Evolutionary conservation across 2,797 vertebrate genomes (phyloP).

Genomic region (Sardinella longiceps): DNA sequence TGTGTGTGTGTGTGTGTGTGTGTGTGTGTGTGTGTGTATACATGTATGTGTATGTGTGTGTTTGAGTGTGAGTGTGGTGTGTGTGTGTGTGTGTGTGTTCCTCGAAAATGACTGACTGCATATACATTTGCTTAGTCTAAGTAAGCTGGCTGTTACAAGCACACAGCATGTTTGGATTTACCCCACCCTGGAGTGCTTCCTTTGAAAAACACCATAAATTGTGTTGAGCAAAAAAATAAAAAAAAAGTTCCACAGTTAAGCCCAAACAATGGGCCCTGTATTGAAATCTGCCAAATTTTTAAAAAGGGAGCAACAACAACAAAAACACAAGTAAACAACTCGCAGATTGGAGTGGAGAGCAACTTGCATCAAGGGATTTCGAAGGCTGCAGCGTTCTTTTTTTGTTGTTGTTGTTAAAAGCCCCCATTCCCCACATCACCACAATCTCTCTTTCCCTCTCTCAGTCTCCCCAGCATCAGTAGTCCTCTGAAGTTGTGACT

Average conservation of each 20-base stretch:
- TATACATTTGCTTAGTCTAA: slow-evolving; percentile 31
- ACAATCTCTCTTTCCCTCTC: neutral
- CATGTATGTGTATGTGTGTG: neutral
- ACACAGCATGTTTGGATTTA: slow-evolving; percentile 25
- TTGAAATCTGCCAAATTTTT: slow-evolving; percentile 2
- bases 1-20: neutral
- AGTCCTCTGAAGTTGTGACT: slow-evolving; percentile 9
- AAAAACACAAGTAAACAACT: slow-evolving; percentile 20
- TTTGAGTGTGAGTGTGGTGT: neutral
- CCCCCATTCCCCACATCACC: neutral
- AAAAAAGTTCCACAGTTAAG: slow-evolving; percentile 34
- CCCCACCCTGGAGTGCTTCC: slow-evolving; percentile 20
- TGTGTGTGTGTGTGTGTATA: too few relatives aligned
- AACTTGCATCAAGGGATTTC: slow-evolving; percentile 1
- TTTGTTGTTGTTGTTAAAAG: too few relatives aligned
- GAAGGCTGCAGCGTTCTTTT: neutral
- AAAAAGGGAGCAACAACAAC: slow-evolving; percentile 8
- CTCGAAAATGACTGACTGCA: neutral
- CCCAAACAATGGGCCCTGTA: neutral
- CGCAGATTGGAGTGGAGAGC: neutral
- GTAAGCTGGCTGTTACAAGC: slow-evolving; percentile 23
- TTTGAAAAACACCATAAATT: slow-evolving; percentile 25
- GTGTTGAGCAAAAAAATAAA: slow-evolving; percentile 35
- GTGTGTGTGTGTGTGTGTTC: neutral
- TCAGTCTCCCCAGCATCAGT: neutral